Evolutionary conservation across 2,888 invertebrate genomes (phyloP), one percentile per base, ranked within the genome.

Genomic region (Idaea aversata): DNA sequence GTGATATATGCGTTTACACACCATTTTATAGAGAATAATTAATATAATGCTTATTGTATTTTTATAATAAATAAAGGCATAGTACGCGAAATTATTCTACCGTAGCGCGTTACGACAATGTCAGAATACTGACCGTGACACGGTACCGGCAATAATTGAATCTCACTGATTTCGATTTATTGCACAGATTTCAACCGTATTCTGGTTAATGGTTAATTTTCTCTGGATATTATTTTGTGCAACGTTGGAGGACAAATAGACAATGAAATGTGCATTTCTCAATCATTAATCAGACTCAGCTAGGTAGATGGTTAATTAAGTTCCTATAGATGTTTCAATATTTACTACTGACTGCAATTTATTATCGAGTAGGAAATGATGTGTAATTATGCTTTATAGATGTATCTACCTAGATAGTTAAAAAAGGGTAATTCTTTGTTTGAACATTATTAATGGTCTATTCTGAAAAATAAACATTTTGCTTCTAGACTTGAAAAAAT

Each of bases 31-130:
- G 13, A 47, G 7, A 3, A 7, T 7, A 47, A 10, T 47, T 47
- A 47, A 47, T 47, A 13, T 7, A 47, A 47, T 47, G 7, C 10
- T 0, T 47, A 47, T 47, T 47, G 47, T 13, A 47, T 47, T 47
- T 47, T 4, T 13, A 47, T 13, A 13, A 47, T 47, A 13, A 25
- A 59, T 68, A 25, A 34, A 59, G 59, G 60, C n/a, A 65, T 68
- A 68, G 67, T 70, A 67, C 62, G 68, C 69, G 34, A 67, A 74
- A 65, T 72, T 81, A 77, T 62, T 77, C 74, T 78, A 82, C 77
- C 83, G 79, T 77, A 67, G 72, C 78, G 69, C 64, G 72, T 83
- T 81, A 76, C 82, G 72, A 75, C 82, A 83, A 82, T 81, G 77
- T 78, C 78, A 79, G 72, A 72, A 64, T 69, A 71, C 73, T 77